Evolutionary conservation across 2,113 vertebrate species (phyloP).

Genomic region (Anser brachyrhynchus): DNA sequence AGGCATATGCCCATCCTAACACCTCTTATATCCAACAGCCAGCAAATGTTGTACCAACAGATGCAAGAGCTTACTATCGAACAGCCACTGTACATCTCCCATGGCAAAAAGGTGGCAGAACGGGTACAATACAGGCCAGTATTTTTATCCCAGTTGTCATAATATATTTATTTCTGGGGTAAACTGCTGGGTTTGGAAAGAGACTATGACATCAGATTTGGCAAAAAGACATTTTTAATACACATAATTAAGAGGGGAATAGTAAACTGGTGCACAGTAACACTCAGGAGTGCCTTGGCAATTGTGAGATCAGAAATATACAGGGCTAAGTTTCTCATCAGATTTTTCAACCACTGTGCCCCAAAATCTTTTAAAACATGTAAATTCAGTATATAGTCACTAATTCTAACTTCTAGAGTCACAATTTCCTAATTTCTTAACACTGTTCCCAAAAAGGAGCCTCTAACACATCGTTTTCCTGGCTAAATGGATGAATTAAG

Average conservation of each 20-base stretch:
- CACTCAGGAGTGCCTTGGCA: neutral
- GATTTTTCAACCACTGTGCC: neutral
- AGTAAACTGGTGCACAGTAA: neutral
- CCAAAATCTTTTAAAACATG: neutral
- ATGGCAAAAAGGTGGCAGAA: neutral
- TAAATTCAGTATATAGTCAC: neutral
- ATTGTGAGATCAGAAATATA: neutral
- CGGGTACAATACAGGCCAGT: neutral
- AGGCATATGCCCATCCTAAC: neutral
- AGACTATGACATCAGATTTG: neutral
- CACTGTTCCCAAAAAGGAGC: neutral
- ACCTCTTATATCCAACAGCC: neutral
- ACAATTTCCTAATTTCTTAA: neutral
- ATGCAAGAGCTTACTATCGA: neutral
- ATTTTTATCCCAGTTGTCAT: neutral
- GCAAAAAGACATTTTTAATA: neutral
- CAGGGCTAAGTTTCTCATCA: accelerated
- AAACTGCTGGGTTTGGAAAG: neutral
- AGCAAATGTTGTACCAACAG: neutral
- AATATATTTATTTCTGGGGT: neutral
- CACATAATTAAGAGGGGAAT: neutral
- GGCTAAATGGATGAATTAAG: neutral
- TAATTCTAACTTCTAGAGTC: neutral
- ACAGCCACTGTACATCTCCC: neutral
- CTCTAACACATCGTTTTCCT: neutral